Base-by-base conservation (phyloP, 2,888 invertebrate genomes). In the Drosophila infuscata region DNA sequence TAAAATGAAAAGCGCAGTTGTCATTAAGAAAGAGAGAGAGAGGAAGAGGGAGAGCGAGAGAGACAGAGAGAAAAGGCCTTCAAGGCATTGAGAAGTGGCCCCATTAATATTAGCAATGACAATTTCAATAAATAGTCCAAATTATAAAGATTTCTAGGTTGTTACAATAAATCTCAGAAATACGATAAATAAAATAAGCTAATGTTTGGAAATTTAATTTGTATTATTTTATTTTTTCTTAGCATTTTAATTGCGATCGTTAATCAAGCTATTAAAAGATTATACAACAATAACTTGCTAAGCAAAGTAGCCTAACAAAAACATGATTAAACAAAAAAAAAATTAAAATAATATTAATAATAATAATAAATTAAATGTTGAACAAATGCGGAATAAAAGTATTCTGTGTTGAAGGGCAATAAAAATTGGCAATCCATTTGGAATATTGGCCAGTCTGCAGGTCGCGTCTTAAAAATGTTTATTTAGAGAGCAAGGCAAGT, bases 1-100 rank as follows among this genome's bases (percentile, higher is more conserved):
- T 51, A 35, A 20, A 35, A 20, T 53, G 32, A 53, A 36, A 63
- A 70, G 30, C 29, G 38, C 52, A 70, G 48, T 57, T 70, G 51
- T 59, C 48, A 63, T 36, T 51, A 41, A 20, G 12, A 29, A 3
- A 29, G n/a, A 17, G 3, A 49, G 6, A 3, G 20, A 6, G 20
- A 3, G 6, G 12, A 7, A 9, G 2, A n/a, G n/a, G 12, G 43
- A n/a, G 1, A n/a, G n/a, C 2, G 41, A 41, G 5, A 12, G 11
- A 30, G 9, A 17, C n/a, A 11, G 6, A 51, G 46, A 20, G 46
- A 7, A 20, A 46, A 46, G 3, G 1, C 20, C 15, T 15, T 3
- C 46, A 46, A 46, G 8, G 12, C 46, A 20, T 20, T 20, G 20
- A 25, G 7, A 20, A 20, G 46, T 46, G 46, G 12, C 12, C 7